Evolutionary conservation across 2,888 invertebrate species (phyloP), one percentile per base, ranked within the genome.

Genomic region (Protonemura montana): DNA sequence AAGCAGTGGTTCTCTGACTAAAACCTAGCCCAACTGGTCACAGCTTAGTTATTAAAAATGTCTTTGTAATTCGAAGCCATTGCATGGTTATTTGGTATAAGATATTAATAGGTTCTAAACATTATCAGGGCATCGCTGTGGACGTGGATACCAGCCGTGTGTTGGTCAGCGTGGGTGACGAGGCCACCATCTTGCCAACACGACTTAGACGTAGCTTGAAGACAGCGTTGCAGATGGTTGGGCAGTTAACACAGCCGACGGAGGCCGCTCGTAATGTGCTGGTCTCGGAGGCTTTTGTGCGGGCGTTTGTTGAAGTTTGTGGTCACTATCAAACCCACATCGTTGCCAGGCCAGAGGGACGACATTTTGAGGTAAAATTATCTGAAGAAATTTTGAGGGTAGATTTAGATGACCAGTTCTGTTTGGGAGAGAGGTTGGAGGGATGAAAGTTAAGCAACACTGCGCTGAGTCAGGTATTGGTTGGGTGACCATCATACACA

Each of bases 251-350:
- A 80, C 91, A 91, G 84, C 91, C 91, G 26, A 93, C 93, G 87
- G 93, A 93, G 88, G 91, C 92, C 87, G 93, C 94, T 0, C 92
- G 94, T n/a, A 95, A 95, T 88, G 94, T 96, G 41, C 93, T 96
- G 91, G 94, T 97, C 25, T 95, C 95, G 0, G 97, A 97, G 90
- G 95, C 96, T 0, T 96, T 97, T 89, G 91, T 96, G 30, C 92
- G 96, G 87, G 94, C 96, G 89, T 97, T 97, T 90, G 95, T 97
- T 0, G 95, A 96, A 89, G 93, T 95, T 7, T 91, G 96, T 87
- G 96, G 95, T 0, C 95, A 96, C 89, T 96, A 95, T 90, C 92
- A 92, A 82, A 91, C 94, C 90, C 94, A 92, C 90, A 90, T 95
- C 89, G 89, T 93, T 90, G 91, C 91, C 0, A 91, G 91, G 86